Percentiles rank a stretch among this genome's conserved stretches.
Evolutionary conservation across 2,113 vertebrate genomes (phyloP).

Genomic region (Butorides virescens): DNA sequence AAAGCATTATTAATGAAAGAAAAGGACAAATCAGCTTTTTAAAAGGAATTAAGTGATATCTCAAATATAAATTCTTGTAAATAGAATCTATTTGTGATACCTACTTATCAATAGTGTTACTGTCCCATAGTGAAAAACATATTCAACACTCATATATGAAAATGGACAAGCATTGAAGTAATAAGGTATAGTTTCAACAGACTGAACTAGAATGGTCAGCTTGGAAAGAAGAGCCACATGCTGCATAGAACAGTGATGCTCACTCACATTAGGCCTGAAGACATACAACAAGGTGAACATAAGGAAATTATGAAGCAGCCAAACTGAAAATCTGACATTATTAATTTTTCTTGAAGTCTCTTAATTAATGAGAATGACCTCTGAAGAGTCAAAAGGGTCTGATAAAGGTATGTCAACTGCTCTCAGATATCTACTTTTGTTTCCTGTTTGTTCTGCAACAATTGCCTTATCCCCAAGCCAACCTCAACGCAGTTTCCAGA

Average conservation of each 20-base stretch:
- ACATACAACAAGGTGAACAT: not conserved
- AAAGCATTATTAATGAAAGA: not conserved
- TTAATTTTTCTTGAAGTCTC: not conserved
- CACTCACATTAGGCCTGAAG: not conserved
- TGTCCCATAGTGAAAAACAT: not conserved
- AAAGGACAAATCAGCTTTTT: not conserved
- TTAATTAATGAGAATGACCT: not conserved
- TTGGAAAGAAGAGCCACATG: not conserved
- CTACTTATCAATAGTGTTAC: not conserved
- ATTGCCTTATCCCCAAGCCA: not conserved
- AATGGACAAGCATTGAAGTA: not conserved
- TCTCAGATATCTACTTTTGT: not conserved
- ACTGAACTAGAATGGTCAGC: not conserved
- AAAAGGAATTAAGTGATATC: not conserved
- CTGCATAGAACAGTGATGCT: not conserved
- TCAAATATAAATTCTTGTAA: not conserved
- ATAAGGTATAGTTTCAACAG: not conserved
- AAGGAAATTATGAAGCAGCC: not conserved
- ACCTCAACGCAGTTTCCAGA: not conserved
- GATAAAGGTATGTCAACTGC: not conserved
- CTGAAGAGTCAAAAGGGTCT: not conserved
- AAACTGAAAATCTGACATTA: not conserved
- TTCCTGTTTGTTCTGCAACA: not conserved
- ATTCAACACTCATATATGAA: not conserved
- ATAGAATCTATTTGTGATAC: not conserved